These are phyloP conservation scores for Tragelaphus imberbis DNA, from an alignment of 2,113 vertebrate genomes.

Conservation along the genomic window DNA sequence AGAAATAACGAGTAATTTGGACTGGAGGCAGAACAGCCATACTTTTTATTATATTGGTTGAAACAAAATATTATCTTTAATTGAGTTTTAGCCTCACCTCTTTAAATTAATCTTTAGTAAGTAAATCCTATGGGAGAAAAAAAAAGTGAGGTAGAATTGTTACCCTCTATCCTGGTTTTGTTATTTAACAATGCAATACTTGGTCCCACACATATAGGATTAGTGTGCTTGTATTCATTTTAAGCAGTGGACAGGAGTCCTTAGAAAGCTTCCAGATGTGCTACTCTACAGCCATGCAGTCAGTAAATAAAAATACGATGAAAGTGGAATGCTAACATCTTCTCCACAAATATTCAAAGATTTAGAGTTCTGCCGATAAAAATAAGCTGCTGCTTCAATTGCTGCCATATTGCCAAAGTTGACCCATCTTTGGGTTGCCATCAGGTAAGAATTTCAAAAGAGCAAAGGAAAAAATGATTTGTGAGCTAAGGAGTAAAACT, in stretches of 20 bases:
- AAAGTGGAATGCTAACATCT: constrained; percentile 11
- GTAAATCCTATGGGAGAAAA: not conserved
- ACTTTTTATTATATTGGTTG: not conserved
- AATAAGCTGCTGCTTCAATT: not conserved
- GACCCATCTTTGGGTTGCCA: not conserved
- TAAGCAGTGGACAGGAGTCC: not conserved
- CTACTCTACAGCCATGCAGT: not conserved
- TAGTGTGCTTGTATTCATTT: not conserved
- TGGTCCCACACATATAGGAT: not conserved
- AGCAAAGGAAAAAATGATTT: constrained; percentile 36
- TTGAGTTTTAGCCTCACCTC: not conserved
- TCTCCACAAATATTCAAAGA: not conserved
- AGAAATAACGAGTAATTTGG: not conserved
- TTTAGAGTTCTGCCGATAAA: not conserved
- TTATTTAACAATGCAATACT: not conserved
- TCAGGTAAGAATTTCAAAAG: constrained; percentile 19
- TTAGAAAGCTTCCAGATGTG: constrained; percentile 30
- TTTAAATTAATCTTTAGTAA: not conserved
- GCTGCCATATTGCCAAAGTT: not conserved
- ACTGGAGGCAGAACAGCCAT: not conserved
- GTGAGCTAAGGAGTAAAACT: constrained; percentile 29
- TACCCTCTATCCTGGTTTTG: not conserved
- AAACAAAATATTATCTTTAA: not conserved
- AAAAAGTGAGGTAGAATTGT: not conserved
- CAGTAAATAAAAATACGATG: constrained; percentile 30